A percentile compares a stretch with the other conserved stretches of the same genome.
phyloP scores from a whole-genome alignment of 2,113 vertebrate genomes.

The Psittacus erithacus region DNA sequence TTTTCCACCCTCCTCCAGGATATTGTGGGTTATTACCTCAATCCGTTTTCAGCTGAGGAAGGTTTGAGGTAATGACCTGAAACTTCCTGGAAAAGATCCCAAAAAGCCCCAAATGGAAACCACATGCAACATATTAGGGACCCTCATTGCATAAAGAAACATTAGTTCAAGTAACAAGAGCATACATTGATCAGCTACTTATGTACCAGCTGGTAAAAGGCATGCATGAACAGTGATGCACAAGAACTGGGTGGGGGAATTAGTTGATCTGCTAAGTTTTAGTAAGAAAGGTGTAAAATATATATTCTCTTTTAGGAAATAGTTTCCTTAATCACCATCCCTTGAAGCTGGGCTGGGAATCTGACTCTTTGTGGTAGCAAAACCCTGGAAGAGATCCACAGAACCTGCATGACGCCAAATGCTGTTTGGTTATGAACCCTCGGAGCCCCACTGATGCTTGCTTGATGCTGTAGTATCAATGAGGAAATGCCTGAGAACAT shows the following conservation, averaged over 20 bases:
- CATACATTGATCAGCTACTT: constrained; percentile 9
- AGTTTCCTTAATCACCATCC: neutral
- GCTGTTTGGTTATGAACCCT: neutral
- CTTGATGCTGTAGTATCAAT: neutral
- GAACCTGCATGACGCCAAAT: neutral
- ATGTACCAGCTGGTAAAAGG: constrained; percentile 4
- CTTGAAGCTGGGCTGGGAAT: neutral
- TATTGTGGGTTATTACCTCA: constrained; percentile 65
- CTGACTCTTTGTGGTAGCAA: neutral
- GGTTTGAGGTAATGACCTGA: constrained; percentile 66
- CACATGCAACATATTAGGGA: constrained; percentile 61
- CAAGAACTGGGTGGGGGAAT: neutral
- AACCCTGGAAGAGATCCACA: constrained; percentile 6
- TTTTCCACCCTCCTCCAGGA: neutral
- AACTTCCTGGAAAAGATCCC: constrained; percentile 65
- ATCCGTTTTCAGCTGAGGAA: constrained; percentile 56
- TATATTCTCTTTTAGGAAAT: neutral
- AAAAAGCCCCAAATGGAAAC: constrained; percentile 63
- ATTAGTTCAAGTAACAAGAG: constrained; percentile 10
- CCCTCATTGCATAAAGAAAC: constrained; percentile 34
- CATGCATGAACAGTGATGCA: neutral
- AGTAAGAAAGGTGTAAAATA: constrained; percentile 1
- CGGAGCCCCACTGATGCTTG: neutral
- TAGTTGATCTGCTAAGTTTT: neutral
- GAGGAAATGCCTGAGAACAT: constrained; percentile 25